Conservation (phyloP, 2,888 invertebrate genomes). For the Eudemis profundana region DNA sequence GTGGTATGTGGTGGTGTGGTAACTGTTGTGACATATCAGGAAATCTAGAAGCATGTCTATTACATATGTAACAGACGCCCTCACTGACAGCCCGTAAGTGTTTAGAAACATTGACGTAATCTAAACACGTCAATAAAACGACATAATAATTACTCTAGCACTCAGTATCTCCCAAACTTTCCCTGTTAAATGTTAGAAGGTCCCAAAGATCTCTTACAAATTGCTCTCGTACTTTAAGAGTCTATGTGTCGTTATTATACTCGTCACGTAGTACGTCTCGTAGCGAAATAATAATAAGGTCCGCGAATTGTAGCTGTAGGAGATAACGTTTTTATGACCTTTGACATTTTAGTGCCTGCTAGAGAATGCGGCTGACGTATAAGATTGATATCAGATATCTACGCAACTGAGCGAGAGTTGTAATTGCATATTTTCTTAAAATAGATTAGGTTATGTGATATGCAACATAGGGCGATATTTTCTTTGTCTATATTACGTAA, state of each 20-base stretch:
- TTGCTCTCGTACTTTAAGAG: constrained; percentile 31
- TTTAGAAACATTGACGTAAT: neutral
- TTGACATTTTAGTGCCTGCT: constrained; percentile 35
- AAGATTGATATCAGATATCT: constrained; percentile 21
- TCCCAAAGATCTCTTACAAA: constrained; percentile 34
- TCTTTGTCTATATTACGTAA: no score
- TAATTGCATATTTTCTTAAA: neutral
- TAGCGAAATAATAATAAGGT: constrained; percentile 43
- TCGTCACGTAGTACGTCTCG: constrained; percentile 42
- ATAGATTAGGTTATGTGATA: no score
- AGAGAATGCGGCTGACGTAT: constrained; percentile 22
- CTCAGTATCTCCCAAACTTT: constrained; percentile 31
- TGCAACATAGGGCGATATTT: no score
- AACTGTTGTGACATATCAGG: no score
- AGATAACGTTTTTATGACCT: constrained; percentile 41
- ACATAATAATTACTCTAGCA: constrained; percentile 21
- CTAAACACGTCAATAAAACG: neutral
- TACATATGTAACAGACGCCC: neutral
- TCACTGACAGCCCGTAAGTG: neutral
- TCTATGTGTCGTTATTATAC: constrained; percentile 38
- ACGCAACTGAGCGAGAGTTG: neutral
- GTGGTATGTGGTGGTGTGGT: no score
- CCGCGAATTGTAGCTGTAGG: constrained; percentile 33
- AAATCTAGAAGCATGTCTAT: neutral
- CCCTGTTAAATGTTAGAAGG: constrained; percentile 35